Evolutionary conservation across 2,797 vertebrate species (phyloP).

Genomic region (Sebastes oblongus): DNA sequence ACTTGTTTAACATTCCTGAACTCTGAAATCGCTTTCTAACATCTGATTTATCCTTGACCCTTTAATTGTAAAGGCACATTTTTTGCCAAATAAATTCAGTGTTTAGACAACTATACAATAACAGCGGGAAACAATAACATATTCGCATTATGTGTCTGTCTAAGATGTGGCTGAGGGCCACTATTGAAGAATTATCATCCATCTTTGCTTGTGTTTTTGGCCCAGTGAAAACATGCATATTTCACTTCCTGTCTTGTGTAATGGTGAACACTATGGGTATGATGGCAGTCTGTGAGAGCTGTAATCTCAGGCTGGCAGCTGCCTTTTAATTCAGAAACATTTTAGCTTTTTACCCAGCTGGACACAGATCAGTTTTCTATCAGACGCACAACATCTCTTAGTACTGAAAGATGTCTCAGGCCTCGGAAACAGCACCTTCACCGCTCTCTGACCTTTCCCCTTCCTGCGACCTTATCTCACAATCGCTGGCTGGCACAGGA

Average conservation of each 20-base stretch:
- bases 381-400: slow-evolving; percentile 19
- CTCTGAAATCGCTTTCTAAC: slow-evolving; percentile 24
- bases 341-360: background rate
- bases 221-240: slow-evolving; percentile 45
- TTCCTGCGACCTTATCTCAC: slow-evolving; percentile 50
- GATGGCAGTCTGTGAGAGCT: slow-evolving; percentile 2
- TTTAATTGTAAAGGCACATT: slow-evolving; percentile 38
- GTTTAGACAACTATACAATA: slow-evolving; percentile 66
- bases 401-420: slow-evolving; percentile 15
- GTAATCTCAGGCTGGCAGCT: slow-evolving; percentile 57
- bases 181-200: slow-evolving; percentile 74
- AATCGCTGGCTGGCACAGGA: slow-evolving; percentile 19
- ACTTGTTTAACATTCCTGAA: slow-evolving; percentile 40
- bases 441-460: slow-evolving; percentile 58
- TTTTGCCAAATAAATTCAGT: slow-evolving; percentile 48
- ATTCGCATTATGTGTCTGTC: slow-evolving; percentile 58
- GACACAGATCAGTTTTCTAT: slow-evolving; percentile 28
- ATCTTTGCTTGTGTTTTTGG: slow-evolving; percentile 70
- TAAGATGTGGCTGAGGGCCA: slow-evolving; percentile 69
- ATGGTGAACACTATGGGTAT: slow-evolving; percentile 13
- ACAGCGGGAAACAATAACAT: slow-evolving; percentile 60
- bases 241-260: slow-evolving; percentile 55
- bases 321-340: slow-evolving; percentile 31
- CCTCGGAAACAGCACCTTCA: slow-evolving; percentile 43
- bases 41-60: slow-evolving; percentile 48